These are phyloP conservation scores for Acronicta alni DNA, from an alignment of 2,888 invertebrate species.

Conservation along the genomic window DNA sequence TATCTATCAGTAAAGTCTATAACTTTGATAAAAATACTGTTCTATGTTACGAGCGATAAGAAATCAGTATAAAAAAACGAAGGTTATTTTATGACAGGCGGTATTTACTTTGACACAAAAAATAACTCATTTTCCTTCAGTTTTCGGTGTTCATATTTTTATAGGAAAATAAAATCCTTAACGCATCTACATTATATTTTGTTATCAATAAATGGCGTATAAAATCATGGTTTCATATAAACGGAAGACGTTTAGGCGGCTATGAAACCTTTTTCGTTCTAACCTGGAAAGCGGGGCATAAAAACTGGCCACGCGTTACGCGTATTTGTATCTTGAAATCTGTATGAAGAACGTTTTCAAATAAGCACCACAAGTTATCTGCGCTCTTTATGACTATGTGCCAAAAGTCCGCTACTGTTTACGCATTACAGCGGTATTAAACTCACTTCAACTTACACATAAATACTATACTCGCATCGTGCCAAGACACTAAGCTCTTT, in stretches of 20 bases:
- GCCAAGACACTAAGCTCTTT: slow-evolving; percentile 11
- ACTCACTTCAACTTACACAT: slow-evolving; percentile 6
- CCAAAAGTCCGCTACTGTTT: slow-evolving; percentile 1
- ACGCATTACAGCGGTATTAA: slow-evolving; percentile 16
- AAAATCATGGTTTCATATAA: slow-evolving; percentile 20
- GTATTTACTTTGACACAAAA: slow-evolving; percentile 44
- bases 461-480: slow-evolving; percentile 1
- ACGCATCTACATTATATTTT: slow-evolving; percentile 27
- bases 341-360: neutral
- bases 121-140: slow-evolving; percentile 36
- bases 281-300: neutral
- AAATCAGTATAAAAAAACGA: slow-evolving; percentile 44
- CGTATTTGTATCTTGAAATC: too few relatives aligned
- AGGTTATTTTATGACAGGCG: slow-evolving; percentile 37
- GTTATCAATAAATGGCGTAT: slow-evolving; percentile 31
- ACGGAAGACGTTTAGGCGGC: neutral
- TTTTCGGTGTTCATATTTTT: slow-evolving; percentile 46
- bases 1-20: too few relatives aligned
- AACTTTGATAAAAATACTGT: slow-evolving; percentile 13
- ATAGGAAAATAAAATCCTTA: slow-evolving; percentile 47
- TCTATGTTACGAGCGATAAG: slow-evolving; percentile 23
- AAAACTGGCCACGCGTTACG: neutral
- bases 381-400: neutral
- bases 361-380: neutral
- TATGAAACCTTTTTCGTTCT: neutral